Base-by-base conservation (phyloP, 53 echinoderm and acorn worm genomes). In the Mesocentrotus franciscanus region DNA sequence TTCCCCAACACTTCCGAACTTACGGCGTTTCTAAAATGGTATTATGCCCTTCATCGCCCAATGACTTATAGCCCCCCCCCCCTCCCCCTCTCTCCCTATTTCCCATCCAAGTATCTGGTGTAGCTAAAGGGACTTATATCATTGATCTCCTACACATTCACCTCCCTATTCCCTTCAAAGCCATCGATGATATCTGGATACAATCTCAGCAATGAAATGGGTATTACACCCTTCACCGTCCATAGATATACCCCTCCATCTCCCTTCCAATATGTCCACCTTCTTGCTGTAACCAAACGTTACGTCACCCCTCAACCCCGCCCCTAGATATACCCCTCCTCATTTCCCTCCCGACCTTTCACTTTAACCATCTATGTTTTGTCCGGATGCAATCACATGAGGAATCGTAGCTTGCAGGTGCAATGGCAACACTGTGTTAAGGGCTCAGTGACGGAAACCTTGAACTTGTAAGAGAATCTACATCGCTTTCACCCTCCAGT, bases 401-500 rank as follows among this genome's bases (percentile, higher is more conserved):
- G 42, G 36, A 42, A 81, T 81, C 18, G 81, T 39, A 17, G 42
- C 81, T 18, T 81, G 81, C 81, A 81, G 81, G 81, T 81, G 81
- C 29, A 22, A 7, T 8, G 15, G 42, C 11, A 5, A 36, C 42
- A 81, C 42, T 16, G 81, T 81, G 42, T 81, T 11, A 81, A 33
- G 15, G 39, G 39, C 81, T 42, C 81, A 36, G 22, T 42, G 81
- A 42, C 1, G 81, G 33, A 81, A 81, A 81, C 81, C 81, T 81
- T 81, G 81, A 81, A 81, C 81, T 81, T 81, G 81, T 29, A 72
- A 17, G 20, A 81, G 42, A 39, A 81, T 81, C 36, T 20, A 81
- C 81, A 39, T 33, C 16, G 22, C 81, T 81, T 81, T 81, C 81
- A 81, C 22, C 81, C 42, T 36, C 42, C 81, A 81, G 12, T 42